Conservation (phyloP, 2,113 vertebrate genomes). For the Eleginops maclovinus region DNA sequence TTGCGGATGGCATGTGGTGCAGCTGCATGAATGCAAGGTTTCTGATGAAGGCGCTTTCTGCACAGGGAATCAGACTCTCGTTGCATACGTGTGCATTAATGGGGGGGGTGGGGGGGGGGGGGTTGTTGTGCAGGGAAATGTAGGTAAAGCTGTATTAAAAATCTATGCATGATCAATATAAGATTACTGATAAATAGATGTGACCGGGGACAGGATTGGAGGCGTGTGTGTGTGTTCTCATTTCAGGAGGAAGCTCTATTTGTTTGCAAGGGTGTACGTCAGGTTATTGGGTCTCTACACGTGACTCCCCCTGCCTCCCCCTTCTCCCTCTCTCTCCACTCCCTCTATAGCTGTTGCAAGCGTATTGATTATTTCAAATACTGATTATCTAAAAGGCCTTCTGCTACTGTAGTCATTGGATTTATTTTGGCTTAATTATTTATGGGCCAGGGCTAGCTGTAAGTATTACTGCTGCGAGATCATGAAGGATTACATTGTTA, state of each 20-base stretch:
- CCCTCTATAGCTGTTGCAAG: conserved; percentile 80
- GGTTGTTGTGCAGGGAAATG: conserved; percentile 59
- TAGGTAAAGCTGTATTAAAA: conserved; percentile 66
- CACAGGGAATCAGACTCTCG: conserved; percentile 24
- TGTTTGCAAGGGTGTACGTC: conserved; percentile 75
- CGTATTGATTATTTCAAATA: conserved; percentile 92
- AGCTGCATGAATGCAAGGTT: conserved; percentile 78
- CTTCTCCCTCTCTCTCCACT: conserved; percentile 34
- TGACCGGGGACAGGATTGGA: too few species aligned
- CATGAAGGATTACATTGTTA: conserved; percentile 84
- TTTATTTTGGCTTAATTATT: conserved; percentile 92
- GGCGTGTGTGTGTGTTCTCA: conserved; percentile 77
- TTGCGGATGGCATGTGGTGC: conserved; percentile 77
- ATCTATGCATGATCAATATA: conserved; percentile 73
- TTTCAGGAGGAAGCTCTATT: conserved; percentile 81
- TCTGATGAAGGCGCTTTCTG: conserved; percentile 65
- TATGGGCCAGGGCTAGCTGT: conserved; percentile 85
- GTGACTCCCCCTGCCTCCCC: conserved; percentile 41
- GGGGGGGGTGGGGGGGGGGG: conserved; percentile 20
- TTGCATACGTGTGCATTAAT: conserved; percentile 42
- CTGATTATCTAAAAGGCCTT: conserved; percentile 90
- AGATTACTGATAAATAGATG: conserved; percentile 40
- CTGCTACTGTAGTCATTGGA: conserved; percentile 86
- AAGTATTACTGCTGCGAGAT: conserved; percentile 84
- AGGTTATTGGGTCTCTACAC: conserved; percentile 75